phyloP scores from a whole-genome alignment of 2,113 vertebrate genomes.

The Nothobranchius kuhntae region DNA sequence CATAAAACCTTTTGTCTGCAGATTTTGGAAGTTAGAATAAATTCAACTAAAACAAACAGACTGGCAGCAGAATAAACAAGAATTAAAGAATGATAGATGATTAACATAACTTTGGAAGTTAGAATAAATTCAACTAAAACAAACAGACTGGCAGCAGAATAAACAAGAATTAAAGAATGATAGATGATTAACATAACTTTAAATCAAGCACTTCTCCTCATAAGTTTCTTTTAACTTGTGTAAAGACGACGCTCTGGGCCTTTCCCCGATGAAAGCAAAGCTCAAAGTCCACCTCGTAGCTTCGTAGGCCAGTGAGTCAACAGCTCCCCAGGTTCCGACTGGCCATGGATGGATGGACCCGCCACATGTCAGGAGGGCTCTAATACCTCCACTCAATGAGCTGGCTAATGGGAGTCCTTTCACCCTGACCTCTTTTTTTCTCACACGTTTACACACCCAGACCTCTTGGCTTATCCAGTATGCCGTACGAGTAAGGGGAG shows the following conservation, averaged over 20 bases:
- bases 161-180: too few species aligned
- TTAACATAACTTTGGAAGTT: too few species aligned
- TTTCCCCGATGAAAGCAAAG: slow-evolving; percentile 19
- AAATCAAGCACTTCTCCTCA: too few species aligned
- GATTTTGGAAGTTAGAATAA: too few species aligned
- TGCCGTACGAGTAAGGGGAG: slow-evolving; percentile 20
- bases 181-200: too few species aligned
- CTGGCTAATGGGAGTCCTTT: slow-evolving; percentile 71
- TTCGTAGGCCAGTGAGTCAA: slow-evolving; percentile 55
- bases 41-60: too few species aligned
- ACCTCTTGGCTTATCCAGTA: slow-evolving; percentile 53
- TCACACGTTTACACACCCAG: slow-evolving; percentile 63
- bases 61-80: too few species aligned
- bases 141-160: too few species aligned
- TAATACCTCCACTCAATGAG: slow-evolving; percentile 69
- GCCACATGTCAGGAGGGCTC: slow-evolving; percentile 51
- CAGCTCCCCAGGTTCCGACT: slow-evolving; percentile 50
- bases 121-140: too few species aligned
- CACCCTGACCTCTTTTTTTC: slow-evolving; percentile 62
- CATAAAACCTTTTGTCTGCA: slow-evolving; percentile 3
- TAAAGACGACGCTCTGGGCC: background rate
- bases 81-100: too few species aligned
- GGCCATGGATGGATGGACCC: slow-evolving; percentile 61
- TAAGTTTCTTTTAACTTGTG: too few species aligned
- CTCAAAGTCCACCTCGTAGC: slow-evolving; percentile 34